These are phyloP conservation scores for Didymodactylos carnosus DNA, from an alignment of 2,888 invertebrate genomes.

Conservation along the genomic window DNA sequence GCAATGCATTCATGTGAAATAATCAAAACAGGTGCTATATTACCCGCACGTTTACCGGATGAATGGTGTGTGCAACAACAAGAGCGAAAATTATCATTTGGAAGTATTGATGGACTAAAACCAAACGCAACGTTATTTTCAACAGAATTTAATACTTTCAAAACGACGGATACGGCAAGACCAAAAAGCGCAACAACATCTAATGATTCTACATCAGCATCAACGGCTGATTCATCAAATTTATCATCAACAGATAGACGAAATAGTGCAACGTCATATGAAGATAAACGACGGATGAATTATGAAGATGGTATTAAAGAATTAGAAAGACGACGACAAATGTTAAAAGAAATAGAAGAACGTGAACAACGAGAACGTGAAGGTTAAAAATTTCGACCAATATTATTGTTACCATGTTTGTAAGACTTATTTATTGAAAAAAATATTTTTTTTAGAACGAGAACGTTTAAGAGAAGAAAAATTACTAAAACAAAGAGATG, in stretches of 20 bases:
- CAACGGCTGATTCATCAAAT: not conserved
- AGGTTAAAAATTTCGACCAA: too few species aligned
- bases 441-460: too few species aligned
- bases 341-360: conserved; percentile 54
- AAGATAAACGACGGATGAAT: conserved; percentile 87
- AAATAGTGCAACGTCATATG: conserved; percentile 44
- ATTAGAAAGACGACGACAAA: conserved; percentile 25
- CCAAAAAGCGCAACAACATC: too few species aligned
- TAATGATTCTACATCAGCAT: too few species aligned
- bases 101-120: too few species aligned
- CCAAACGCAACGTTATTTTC: too few species aligned
- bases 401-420: too few species aligned
- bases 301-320: conserved; percentile 46
- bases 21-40: conserved; percentile 56
- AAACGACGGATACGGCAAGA: too few species aligned
- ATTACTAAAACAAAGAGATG: conserved; percentile 45
- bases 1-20: conserved; percentile 86
- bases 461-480: conserved; percentile 20
- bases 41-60: conserved; percentile 57
- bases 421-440: too few species aligned
- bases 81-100: not conserved
- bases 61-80: conserved; percentile 42
- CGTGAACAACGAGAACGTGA: conserved; percentile 76
- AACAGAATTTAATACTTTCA: not conserved
- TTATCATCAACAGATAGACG: not conserved